Evolutionary conservation across 2,797 vertebrate genomes (phyloP), one percentile per base, ranked within the genome.

Genomic region (Thaleichthys pacificus): DNA sequence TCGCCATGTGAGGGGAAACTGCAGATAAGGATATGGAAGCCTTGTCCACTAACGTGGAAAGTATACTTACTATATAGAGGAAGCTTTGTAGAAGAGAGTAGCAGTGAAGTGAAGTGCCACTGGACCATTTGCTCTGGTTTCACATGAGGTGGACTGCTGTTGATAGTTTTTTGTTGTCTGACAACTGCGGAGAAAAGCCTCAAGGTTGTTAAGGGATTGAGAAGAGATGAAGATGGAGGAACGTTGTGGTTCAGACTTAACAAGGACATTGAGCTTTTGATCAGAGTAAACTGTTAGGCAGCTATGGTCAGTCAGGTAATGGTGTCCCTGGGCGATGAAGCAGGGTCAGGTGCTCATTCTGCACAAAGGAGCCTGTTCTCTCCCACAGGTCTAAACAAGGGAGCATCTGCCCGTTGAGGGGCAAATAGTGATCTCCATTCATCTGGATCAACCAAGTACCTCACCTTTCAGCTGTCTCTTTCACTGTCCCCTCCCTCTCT

Each of bases 181-280:
- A 49, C 21, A 21, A 58, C 19, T 66, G 24, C 42, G 12, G n/a
- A 47, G 63, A 65, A 38, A 14, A 63, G n/a, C 42, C 42, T 21
- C 35, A 3, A 24, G 22, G 65, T 51, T 51, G 24, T 6, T 66
- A 51, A 12, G n/a, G 15, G 22, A 24, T 66, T 22, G 14, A 26
- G 42, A 12, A 47, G 65, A 24, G 42, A 22, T 24, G 38, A 51
- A 49, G 24, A 24, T 24, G 64, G 42, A 66, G 22, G 22, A 47
- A 51, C 22, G 15, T 8, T 51, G 38, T 19, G 19, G 26, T 26
- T 3, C 51, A 74, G 65, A 67, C 32, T 65, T 57, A 21, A 22
- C 38, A 66, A 75, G 69, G 69, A 66, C 77, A 17, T 47, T 8
- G 12, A 47, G 42, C 42, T 47, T 14, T 47, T 47, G 42, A 3